Percentiles rank a stretch among this genome's conserved stretches.
phyloP scores from a whole-genome alignment of 2,888 invertebrate genomes.

The Chymomyza amoena region DNA sequence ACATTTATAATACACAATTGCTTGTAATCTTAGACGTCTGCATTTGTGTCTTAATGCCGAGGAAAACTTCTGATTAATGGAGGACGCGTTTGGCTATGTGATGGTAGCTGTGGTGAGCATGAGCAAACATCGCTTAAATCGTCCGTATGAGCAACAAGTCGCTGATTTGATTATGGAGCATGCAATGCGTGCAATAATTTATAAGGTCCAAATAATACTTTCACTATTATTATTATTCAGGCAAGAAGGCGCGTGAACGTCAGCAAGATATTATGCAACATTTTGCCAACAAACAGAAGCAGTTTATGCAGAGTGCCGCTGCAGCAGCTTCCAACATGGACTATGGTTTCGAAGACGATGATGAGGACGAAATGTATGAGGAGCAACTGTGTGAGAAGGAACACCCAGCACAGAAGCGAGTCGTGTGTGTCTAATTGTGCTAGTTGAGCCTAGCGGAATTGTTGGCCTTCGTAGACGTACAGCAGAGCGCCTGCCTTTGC shows the following conservation, averaged over 20 bases:
- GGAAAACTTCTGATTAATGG: slow-evolving; percentile 84
- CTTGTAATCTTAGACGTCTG: too few species aligned
- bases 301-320: slow-evolving; percentile 91
- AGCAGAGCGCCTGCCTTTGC: slow-evolving; percentile 79
- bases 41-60: slow-evolving; percentile 61
- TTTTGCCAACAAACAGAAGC: slow-evolving; percentile 93
- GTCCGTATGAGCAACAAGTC: too few species aligned
- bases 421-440: slow-evolving; percentile 92
- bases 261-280: slow-evolving; percentile 96
- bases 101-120: too few species aligned
- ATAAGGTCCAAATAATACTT: too few species aligned
- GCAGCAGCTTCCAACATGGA: slow-evolving; percentile 80
- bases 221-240: too few species aligned
- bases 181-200: too few species aligned
- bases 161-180: too few species aligned
- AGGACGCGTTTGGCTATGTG: too few species aligned
- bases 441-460: slow-evolving; percentile 90
- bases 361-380: slow-evolving; percentile 82
- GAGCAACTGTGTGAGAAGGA: slow-evolving; percentile 83
- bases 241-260: slow-evolving; percentile 90
- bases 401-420: slow-evolving; percentile 90
- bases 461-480: slow-evolving; percentile 85
- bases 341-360: slow-evolving; percentile 77
- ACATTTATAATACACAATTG: too few species aligned
- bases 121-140: too few species aligned